Conservation (phyloP, 1,140 invertebrate species). For the Pissodes strobi region DNA sequence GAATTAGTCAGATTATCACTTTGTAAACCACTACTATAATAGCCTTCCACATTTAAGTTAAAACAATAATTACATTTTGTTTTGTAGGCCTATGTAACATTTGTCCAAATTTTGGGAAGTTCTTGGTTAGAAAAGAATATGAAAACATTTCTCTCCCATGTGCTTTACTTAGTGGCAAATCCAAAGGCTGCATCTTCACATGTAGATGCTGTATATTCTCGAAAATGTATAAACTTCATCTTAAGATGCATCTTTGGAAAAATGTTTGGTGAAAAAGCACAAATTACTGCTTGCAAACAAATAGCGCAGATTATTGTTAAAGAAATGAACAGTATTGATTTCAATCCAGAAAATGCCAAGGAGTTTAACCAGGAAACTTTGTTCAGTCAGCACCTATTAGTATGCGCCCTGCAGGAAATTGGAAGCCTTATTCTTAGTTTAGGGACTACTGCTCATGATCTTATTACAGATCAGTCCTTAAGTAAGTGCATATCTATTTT, state of each 20-base stretch:
- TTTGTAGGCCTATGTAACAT: slow-evolving; percentile 88
- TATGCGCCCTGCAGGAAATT: slow-evolving; percentile 93
- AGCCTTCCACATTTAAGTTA: too few species aligned
- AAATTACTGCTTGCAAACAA: slow-evolving; percentile 93
- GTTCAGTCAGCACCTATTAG: slow-evolving; percentile 92
- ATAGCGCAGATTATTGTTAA: slow-evolving; percentile 89
- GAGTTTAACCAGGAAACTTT: slow-evolving; percentile 87
- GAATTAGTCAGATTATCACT: too few species aligned
- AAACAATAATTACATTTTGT: too few species aligned
- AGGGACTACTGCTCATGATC: slow-evolving; percentile 87
- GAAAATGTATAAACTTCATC: slow-evolving; percentile 97
- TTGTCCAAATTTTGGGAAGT: slow-evolving; percentile 90
- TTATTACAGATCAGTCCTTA: slow-evolving; percentile 83
- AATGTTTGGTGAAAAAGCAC: slow-evolving; percentile 95
- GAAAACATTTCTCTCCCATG: slow-evolving; percentile 80
- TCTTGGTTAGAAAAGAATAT: slow-evolving; percentile 94
- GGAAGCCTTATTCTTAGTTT: slow-evolving; percentile 83
- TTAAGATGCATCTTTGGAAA: slow-evolving; percentile 88
- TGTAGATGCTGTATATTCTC: slow-evolving; percentile 95
- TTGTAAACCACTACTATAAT: too few species aligned
- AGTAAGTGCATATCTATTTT: slow-evolving; percentile 66
- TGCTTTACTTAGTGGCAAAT: slow-evolving; percentile 90
- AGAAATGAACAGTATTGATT: slow-evolving; percentile 93
- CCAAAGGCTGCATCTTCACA: slow-evolving; percentile 93
- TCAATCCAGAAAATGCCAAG: slow-evolving; percentile 87